Percentiles rank a stretch among this genome's conserved stretches.
phyloP scores from a whole-genome alignment of 2,113 vertebrate species.

The Odobenus rosmarus region DNA sequence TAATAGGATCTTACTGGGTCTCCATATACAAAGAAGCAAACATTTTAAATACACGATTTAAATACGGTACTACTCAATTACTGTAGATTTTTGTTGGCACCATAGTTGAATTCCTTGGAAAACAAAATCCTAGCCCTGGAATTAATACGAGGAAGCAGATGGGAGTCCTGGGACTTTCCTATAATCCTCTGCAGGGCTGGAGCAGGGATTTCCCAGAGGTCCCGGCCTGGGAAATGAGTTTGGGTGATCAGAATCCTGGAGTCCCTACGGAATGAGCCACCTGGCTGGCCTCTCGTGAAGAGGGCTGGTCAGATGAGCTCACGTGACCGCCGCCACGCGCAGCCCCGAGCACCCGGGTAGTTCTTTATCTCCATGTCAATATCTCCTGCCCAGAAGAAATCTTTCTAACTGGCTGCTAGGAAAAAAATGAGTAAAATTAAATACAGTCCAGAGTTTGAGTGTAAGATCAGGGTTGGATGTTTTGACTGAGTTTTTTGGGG shows the following conservation, averaged over 20 bases:
- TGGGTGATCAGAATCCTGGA: neutral
- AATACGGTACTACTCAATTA: neutral
- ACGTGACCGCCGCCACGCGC: neutral
- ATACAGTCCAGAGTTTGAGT: neutral
- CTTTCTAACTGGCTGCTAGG: neutral
- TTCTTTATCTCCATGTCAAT: neutral
- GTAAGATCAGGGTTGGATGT: neutral
- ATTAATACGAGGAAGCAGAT: constrained; percentile 40
- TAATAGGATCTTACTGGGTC: neutral
- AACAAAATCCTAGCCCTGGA: constrained; percentile 50
- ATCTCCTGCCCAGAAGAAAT: neutral
- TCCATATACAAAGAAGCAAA: constrained; percentile 22
- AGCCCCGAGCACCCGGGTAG: neutral
- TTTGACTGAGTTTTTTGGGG: neutral
- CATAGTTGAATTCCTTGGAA: constrained; percentile 67
- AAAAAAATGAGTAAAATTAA: neutral
- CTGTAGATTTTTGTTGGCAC: constrained; percentile 68
- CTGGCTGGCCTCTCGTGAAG: neutral
- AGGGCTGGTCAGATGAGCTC: neutral
- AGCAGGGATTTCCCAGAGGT: constrained; percentile 65
- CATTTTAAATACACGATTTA: constrained; percentile 39
- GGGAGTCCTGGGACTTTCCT: constrained; percentile 70
- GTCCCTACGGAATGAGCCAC: neutral
- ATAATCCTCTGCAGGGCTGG: neutral
- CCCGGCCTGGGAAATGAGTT: neutral